A percentile compares a stretch with the other conserved stretches of the same genome.
Conservation (phyloP, 2,113 vertebrate genomes). For the Ceyx margarethae region DNA sequence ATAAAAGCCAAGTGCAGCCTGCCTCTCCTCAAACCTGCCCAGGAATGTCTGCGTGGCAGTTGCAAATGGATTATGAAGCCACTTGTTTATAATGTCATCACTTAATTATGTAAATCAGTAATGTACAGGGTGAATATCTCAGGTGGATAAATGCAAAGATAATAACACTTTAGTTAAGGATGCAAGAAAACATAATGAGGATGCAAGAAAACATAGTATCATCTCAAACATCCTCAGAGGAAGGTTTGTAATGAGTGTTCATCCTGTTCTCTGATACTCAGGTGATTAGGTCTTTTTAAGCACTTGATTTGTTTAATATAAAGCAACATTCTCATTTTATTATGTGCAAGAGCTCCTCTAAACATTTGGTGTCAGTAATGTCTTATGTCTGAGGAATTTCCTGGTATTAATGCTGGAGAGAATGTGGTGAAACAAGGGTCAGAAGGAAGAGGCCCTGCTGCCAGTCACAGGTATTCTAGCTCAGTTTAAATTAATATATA, state of each 20-base stretch:
- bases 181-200: accelerated
- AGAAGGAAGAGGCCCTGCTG: not conserved
- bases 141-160: not conserved
- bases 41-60: not conserved
- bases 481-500: not conserved
- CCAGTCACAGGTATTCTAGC: not conserved
- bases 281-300: not conserved
- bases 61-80: not conserved
- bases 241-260: not conserved
- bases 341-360: not conserved
- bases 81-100: not conserved
- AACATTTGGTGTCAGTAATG: constrained; percentile 44
- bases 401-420: not conserved
- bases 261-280: not conserved
- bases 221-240: not conserved
- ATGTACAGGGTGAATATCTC: not conserved
- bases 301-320: not conserved
- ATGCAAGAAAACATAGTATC: accelerated
- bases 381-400: not conserved
- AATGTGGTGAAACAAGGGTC: not conserved
- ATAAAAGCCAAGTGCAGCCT: not conserved
- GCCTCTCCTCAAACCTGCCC: not conserved
- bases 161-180: not conserved
- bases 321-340: not conserved
- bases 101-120: not conserved